Conservation (phyloP, 2,797 vertebrate genomes). For the Nyctibius grandis region DNA sequence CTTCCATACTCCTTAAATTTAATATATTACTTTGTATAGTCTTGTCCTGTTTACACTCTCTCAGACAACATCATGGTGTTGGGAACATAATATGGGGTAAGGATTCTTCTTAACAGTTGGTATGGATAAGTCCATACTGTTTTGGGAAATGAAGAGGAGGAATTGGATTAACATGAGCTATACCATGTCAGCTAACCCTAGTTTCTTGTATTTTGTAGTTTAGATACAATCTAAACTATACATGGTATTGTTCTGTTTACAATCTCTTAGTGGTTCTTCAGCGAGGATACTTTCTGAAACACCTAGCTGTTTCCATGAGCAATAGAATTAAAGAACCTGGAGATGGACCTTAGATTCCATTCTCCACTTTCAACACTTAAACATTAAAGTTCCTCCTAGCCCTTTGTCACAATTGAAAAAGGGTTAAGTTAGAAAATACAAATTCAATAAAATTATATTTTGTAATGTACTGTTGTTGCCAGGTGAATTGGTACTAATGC, state of each 20-base stretch:
- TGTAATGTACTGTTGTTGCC: background rate
- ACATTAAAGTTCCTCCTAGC: background rate
- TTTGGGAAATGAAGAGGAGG: background rate
- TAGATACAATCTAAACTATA: background rate
- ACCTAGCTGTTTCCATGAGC: background rate
- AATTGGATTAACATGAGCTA: background rate
- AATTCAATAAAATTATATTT: background rate
- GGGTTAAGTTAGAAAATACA: background rate
- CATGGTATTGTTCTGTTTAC: background rate
- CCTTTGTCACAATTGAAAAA: background rate
- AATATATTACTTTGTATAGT: accelerated
- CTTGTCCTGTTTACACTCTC: background rate
- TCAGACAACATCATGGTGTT: background rate
- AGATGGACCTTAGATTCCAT: background rate
- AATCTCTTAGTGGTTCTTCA: background rate
- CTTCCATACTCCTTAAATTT: background rate
- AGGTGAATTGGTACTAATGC: background rate
- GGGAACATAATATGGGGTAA: background rate
- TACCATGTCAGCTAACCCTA: background rate
- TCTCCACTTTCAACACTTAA: background rate
- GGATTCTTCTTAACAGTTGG: background rate
- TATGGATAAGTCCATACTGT: background rate
- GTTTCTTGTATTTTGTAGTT: background rate
- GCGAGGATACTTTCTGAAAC: background rate
- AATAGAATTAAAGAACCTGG: background rate